A percentile compares a stretch with the other conserved stretches of the same genome.
Conservation (phyloP, 2,113 vertebrate genomes). For the Actinemys pallida region DNA sequence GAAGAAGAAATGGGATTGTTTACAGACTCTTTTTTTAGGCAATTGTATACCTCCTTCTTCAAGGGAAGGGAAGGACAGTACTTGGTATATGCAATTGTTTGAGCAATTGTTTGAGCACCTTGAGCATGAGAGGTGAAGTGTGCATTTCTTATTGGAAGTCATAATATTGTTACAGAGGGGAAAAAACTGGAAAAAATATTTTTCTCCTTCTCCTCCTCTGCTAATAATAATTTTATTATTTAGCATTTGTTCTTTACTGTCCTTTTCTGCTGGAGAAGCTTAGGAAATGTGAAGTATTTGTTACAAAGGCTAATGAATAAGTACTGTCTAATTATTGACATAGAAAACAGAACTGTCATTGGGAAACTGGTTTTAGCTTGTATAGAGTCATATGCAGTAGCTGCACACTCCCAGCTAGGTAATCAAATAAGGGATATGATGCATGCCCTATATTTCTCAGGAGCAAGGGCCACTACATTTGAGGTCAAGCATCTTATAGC, state of each 20-base stretch:
- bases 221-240: not conserved
- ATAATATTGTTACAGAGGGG: not conserved
- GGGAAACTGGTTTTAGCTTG: not conserved
- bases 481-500: not conserved
- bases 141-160: not conserved
- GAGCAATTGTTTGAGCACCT: not conserved
- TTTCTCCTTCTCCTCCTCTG: not conserved
- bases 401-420: not conserved
- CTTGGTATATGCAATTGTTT: not conserved
- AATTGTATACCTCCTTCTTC: not conserved
- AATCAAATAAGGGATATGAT: not conserved
- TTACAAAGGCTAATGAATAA: not conserved
- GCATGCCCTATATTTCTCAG: not conserved
- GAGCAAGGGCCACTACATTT: not conserved
- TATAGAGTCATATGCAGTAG: not conserved
- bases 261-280: not conserved
- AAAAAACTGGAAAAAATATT: not conserved
- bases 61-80: not conserved
- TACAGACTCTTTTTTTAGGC: not conserved
- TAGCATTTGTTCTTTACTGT: not conserved
- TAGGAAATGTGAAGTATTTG: not conserved
- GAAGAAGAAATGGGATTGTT: not conserved
- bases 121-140: not conserved
- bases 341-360: not conserved
- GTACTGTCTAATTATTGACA: not conserved